Evolutionary conservation across 2,113 vertebrate species (phyloP).

Genomic region (Pseudorhombus dupliciocellatus): DNA sequence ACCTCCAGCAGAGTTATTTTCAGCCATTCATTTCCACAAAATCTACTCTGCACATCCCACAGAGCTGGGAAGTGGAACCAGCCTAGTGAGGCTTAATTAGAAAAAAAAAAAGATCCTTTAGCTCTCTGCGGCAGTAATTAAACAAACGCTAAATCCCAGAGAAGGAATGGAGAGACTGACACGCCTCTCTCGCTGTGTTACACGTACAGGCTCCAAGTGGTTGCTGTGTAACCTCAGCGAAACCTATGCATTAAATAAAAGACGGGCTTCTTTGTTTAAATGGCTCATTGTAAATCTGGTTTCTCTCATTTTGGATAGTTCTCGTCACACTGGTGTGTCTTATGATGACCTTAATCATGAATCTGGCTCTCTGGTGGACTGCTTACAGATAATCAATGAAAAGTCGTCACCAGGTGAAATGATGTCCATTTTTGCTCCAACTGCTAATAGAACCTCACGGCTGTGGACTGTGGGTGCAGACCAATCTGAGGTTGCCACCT

Average conservation of each 20-base stretch:
- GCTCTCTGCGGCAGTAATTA: conserved; percentile 61
- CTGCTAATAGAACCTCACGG: too few species aligned
- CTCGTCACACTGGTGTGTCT: too few species aligned
- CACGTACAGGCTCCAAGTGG: conserved; percentile 9
- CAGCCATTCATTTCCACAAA: conserved; percentile 36
- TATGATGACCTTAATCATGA: too few species aligned
- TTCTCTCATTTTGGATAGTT: too few species aligned
- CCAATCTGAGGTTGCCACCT: not conserved
- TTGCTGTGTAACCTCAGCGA: not conserved
- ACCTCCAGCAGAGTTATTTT: conserved; percentile 25
- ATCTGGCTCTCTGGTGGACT: not conserved
- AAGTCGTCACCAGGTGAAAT: too few species aligned
- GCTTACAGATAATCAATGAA: not conserved
- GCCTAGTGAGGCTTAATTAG: conserved; percentile 9
- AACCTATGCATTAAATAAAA: too few species aligned
- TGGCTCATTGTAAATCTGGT: too few species aligned
- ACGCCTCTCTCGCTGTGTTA: conserved; percentile 31
- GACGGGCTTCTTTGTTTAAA: too few species aligned
- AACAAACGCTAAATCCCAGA: conserved; percentile 46
- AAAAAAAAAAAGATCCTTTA: conserved; percentile 30
- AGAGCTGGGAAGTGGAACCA: conserved; percentile 14
- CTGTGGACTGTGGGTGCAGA: too few species aligned
- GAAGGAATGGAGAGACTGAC: conserved; percentile 26
- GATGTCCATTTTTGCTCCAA: too few species aligned
- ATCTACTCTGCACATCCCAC: conserved; percentile 44